Base-by-base conservation (phyloP, 1,140 invertebrate species). In the Drosophila orena region DNA sequence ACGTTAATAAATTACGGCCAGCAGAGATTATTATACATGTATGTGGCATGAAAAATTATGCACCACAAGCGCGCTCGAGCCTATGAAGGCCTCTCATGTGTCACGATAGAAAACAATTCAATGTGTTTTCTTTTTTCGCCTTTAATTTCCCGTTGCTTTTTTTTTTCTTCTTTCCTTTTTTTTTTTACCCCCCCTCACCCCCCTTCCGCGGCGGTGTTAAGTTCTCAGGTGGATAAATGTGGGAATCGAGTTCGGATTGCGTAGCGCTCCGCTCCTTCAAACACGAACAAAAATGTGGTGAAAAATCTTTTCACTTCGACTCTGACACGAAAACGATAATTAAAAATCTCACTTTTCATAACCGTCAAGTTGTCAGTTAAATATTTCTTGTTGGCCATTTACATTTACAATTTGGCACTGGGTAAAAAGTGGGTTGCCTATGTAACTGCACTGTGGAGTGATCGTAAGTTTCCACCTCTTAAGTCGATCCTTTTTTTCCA, bases 41-140 rank as follows among this genome's bases (percentile, higher is more conserved):
- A 60, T 74, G 70, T 75, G 66, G 22, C 44, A 75, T 74, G 77
- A 56, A 56, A 80, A 75, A 60, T 80, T 59, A 79, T 75, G 71
- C 77, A 58, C 64, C 64, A 59, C 43, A 44, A 75, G 42, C 58
- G 42, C 47, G 35, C 22, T 35, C 27, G 40, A 34, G 40, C 50
- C 49, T 69, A 22, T 70, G 55, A 65, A 80, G 72, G 46, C 59
- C 64, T 80, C 78, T 76, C 78, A 80, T 64, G 69, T 80, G 77
- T 79, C 77, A 79, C 77, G 77, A 79, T 79, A 79, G 56, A 79
- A 79, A 78, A 66, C 60, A 50, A 71, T 71, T 71, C 68, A 58
- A 50, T 71, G 59, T 52, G 44, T 49, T 57, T 71, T 24, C 35
- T 5, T 54, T 68, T 52, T 55, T 53, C 50, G 42, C 37, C 52